Evolutionary conservation across 2,888 invertebrate species (phyloP), one percentile per base, ranked within the genome.

Genomic region (Caenorhabditis sp.): DNA sequence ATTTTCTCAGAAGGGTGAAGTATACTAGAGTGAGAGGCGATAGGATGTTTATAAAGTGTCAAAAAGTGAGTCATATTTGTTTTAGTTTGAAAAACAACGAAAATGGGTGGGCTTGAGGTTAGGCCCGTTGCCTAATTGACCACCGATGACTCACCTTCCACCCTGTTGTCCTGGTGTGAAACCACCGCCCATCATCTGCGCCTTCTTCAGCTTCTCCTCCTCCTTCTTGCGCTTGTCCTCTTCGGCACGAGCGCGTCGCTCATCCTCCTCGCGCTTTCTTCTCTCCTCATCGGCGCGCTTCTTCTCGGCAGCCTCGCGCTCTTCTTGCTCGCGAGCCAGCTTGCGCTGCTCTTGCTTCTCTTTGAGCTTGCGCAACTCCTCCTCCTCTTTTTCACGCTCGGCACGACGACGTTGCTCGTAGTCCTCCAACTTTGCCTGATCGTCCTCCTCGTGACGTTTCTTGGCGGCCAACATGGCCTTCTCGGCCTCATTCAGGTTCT

Each of bases 281-380:
- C 81, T 72, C 62, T 87, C 88, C 67, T 88, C 88, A 38, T 83
- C 83, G 8, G 63, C 68, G 25, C 77, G 60, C 57, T 80, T 76
- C 25, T 81, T 68, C 63, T 86, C 86, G 17, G 83, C 85, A 57
- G 79, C 77, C 59, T 84, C 82, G 17, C 80, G 77, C 62, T 88
- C 88, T 63, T 84, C 84, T 66, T 86, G 80, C 64, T 85, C 84
- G 23, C 87, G 81, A 63, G 84, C 83, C 21, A 82, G 69, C 36
- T 82, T 80, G 27, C 87, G 81, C 63, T 84, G 81, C 70, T 87
- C 87, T 66, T 87, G 85, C 69, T 86, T 86, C 90, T 96, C 95
- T 91, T 96, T 96, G 89, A 96, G 92, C 89, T 93, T 93, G 90
- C 94, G 94, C 90, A 96, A 92, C 90, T 95, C 95, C 87, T 95